Evolutionary conservation across 23 tunicate genomes (phyloP), one percentile per base, ranked within the genome.

Genomic region (Ascidia mentula): DNA sequence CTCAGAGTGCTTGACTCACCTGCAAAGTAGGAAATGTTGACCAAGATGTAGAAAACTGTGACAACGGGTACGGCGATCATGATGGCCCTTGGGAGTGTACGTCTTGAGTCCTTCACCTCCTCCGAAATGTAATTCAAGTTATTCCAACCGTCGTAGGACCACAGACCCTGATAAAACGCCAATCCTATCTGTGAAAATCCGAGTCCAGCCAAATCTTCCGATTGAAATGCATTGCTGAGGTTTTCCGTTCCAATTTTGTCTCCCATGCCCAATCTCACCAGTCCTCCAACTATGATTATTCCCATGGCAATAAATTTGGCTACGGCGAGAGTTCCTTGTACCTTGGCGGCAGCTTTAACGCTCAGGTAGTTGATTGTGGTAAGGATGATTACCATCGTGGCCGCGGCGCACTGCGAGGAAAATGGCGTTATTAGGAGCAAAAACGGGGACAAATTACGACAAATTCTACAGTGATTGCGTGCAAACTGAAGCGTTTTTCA

Each of bases 111-210:
- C 28, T 85, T 85, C 0, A 90, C 82, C 61, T 90, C 96, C 71
- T 90, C 96, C 32, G 83, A 28, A 0, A 90, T 76, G 76, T 80
- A 80, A 60, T 81, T 90, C 35, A 90, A 60, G 40, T 45, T 71
- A 37, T 80, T 81, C 96, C 96, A 90, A 18, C 96, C 96, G 46
- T 76, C 85, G 77, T 90, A 90, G 9, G 96, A 80, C 46, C 75
- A 90, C 60, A 90, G 37, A 17, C 96, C 96, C 81, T 84, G 95
- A 32, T 89, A 89, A 7, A 84, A 84, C 35, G 84, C 95, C 32
- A 84, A 46, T 2, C 89, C 87, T 12, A 89, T 84, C 40, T 89
- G 88, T 6, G 81, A 46, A 71, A 84, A 79, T 6, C 80, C 77
- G 3, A 89, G 42, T 32, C 85, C 84, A 18, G 74, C 40, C 6